Evolutionary conservation across 2,888 invertebrate genomes (phyloP).

Genomic region (Melieria picta): DNA sequence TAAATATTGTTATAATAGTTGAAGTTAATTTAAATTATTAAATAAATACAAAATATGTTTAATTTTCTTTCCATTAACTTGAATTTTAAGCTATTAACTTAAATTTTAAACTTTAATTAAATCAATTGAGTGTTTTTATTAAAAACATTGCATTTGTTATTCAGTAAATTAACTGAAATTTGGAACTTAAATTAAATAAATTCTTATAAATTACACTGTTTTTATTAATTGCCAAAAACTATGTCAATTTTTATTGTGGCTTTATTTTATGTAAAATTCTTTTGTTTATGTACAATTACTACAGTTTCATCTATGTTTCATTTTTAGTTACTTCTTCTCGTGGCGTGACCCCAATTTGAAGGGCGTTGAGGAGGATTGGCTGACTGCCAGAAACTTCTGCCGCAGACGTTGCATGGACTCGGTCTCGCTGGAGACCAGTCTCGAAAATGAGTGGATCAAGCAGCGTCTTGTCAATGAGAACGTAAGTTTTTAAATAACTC

Average conservation of each 20-base stretch:
- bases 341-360: constrained; percentile 82
- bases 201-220: constrained; percentile 5
- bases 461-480: constrained; percentile 79
- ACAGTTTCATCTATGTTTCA: constrained; percentile 56
- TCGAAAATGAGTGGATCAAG: constrained; percentile 89
- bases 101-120: too few species aligned
- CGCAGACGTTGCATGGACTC: constrained; percentile 91
- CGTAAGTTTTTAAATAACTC: constrained; percentile 67
- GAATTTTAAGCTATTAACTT: too few species aligned
- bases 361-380: constrained; percentile 84
- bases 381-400: constrained; percentile 86
- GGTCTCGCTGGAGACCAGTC: constrained; percentile 84
- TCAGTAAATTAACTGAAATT: too few species aligned
- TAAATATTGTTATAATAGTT: too few species aligned
- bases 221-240: constrained; percentile 6
- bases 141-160: too few species aligned
- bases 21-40: too few species aligned
- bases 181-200: too few species aligned
- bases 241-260: background rate
- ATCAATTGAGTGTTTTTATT: too few species aligned
- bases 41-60: too few species aligned
- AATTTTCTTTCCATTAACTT: too few species aligned
- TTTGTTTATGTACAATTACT: background rate
- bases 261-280: too few species aligned
- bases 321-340: constrained; percentile 87